Evolutionary conservation across 2,113 vertebrate genomes (phyloP), one percentile per base, ranked within the genome.

Genomic region (Neotoma lepida): DNA sequence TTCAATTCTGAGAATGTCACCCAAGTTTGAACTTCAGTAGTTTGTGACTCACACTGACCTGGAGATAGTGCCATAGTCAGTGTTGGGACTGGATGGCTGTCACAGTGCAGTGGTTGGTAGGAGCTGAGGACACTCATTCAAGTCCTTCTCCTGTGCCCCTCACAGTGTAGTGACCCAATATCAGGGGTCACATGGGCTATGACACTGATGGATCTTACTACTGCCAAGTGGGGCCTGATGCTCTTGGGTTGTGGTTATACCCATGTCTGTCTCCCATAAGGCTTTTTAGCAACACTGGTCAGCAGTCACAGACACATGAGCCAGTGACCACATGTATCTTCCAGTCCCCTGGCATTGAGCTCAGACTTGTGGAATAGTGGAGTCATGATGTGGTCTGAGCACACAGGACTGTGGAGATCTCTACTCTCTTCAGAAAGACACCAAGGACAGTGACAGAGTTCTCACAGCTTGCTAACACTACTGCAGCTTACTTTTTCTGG

Each of bases 161-260:
- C 17, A 2, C 1, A 1, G 39, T 41, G 5, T 0, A 7, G n/a
- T 5, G 58, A 54, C n/a, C 3, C 8, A 10, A 8, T 9, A 54
- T 15, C 6, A 39, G 0, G 0, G 5, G 24, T 56, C 6, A 26
- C 68, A 30, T 2, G 9, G 76, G 10, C 20, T 17, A 1, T 17
- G 46, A 44, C 20, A 56, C 28, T 54, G 24, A 30, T 10, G 41
- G 66, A 15, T 56, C 35, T 56, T 14, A 87, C 49, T 24, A 4
- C 18, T 6, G 61, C 46, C n/a, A 33, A 28, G 6, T 54, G 35
- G 46, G 35, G 22, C 61, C 58, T 26, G 51, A 17, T 13, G 9
- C 49, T 24, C 24, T 1, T 0, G 0, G 78, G 5, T 46, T 63
- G 6, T 9, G 68, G 73, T 30, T 51, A 15, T 3, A 30, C 49